Percentiles rank a stretch among this genome's conserved stretches.
Conservation (phyloP, 2,888 invertebrate species). For the Ferdinandea cuprea region DNA sequence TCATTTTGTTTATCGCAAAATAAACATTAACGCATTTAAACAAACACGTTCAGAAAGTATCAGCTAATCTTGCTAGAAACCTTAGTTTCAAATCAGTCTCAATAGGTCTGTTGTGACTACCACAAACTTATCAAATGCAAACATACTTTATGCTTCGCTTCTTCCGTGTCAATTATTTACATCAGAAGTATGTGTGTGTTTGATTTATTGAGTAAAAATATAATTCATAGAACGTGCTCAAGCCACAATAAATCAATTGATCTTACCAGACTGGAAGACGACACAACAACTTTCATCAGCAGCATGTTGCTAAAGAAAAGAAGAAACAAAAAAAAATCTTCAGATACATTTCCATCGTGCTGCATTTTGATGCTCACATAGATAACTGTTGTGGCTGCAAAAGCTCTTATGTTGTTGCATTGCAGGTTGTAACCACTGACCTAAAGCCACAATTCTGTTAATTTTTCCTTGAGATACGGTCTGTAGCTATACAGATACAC, state of each 20-base stretch:
- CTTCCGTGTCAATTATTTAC: too few species aligned
- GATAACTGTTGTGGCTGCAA: neutral
- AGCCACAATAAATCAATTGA: neutral
- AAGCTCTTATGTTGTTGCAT: constrained; percentile 10
- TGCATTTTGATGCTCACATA: neutral
- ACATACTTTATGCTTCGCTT: neutral
- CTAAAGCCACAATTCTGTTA: constrained; percentile 46
- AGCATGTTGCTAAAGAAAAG: constrained; percentile 29
- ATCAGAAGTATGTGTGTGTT: too few species aligned
- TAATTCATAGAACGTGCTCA: too few species aligned
- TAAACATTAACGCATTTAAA: too few species aligned
- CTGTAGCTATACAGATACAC: neutral
- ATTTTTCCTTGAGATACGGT: constrained; percentile 24
- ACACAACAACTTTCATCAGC: neutral
- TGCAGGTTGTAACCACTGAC: constrained; percentile 31
- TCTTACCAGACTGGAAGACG: neutral
- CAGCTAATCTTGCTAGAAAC: too few species aligned
- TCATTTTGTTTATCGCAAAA: too few species aligned
- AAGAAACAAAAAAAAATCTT: neutral
- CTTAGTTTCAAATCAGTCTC: too few species aligned
- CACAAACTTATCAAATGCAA: too few species aligned
- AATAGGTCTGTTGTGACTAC: too few species aligned
- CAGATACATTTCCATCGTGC: neutral
- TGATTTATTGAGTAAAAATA: too few species aligned
- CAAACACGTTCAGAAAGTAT: too few species aligned